phyloP scores from a whole-genome alignment of 2,888 invertebrate genomes.

The Drosophila lacicola region DNA sequence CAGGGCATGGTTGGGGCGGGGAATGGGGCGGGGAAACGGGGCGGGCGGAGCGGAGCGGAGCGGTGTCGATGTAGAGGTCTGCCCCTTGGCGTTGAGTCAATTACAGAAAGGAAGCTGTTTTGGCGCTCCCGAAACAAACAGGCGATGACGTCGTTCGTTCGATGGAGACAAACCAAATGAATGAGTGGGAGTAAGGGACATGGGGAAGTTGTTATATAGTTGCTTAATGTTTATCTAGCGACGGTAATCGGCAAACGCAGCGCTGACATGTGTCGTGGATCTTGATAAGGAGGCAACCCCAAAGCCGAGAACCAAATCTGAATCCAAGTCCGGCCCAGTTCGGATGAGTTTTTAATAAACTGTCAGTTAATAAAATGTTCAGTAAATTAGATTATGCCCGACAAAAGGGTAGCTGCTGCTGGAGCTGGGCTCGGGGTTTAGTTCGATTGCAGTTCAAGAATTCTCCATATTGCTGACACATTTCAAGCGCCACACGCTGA shows the following conservation, averaged over 20 bases:
- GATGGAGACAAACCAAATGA: conserved; percentile 18
- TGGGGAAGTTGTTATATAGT: conserved; percentile 59
- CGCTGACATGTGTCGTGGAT: conserved; percentile 72
- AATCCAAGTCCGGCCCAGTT: conserved; percentile 54
- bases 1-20: background rate
- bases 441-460: conserved; percentile 29
- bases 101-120: conserved; percentile 71
- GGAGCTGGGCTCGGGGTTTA: background rate
- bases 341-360: conserved; percentile 73
- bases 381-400: conserved; percentile 47
- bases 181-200: background rate
- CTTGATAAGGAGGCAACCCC: conserved; percentile 64
- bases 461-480: conserved; percentile 37
- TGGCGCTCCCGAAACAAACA: conserved; percentile 43
- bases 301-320: conserved; percentile 27
- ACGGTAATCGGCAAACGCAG: conserved; percentile 59
- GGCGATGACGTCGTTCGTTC: conserved; percentile 54
- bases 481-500: conserved; percentile 45
- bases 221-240: conserved; percentile 71
- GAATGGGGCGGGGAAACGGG: background rate
- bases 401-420: conserved; percentile 26
- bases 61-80: conserved; percentile 10
- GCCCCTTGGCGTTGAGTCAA: conserved; percentile 71
- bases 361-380: conserved; percentile 68
- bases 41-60: background rate